Conservation (phyloP, 2,113 vertebrate genomes). For the Loxodonta africana region DNA sequence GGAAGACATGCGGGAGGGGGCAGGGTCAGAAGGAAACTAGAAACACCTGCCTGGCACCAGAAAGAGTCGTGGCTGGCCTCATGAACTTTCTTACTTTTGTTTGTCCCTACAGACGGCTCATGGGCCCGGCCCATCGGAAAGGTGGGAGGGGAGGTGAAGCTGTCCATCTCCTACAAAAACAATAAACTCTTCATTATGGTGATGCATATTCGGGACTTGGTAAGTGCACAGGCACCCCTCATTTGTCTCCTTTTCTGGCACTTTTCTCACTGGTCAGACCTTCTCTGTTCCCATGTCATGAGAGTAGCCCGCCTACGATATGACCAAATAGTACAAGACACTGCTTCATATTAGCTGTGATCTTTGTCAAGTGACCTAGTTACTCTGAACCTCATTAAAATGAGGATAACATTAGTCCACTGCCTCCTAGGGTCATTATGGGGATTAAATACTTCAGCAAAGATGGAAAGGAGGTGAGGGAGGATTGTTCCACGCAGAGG, state of each 20-base stretch:
- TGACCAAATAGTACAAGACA: not conserved
- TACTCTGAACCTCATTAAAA: not conserved
- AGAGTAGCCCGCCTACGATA: not conserved
- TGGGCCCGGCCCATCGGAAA: conserved; percentile 93
- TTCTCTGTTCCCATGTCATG: not conserved
- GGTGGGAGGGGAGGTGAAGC: conserved; percentile 95
- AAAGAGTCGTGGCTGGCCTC: not conserved
- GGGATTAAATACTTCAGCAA: not conserved
- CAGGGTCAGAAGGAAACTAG: not conserved
- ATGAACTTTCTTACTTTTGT: conserved; percentile 5
- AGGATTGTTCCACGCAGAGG: not conserved
- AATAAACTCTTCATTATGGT: conserved; percentile 99
- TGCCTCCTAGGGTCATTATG: not conserved
- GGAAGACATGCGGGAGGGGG: not conserved
- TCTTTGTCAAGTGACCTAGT: not conserved
- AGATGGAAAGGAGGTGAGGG: not conserved
- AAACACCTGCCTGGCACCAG: not conserved
- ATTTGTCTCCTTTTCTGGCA: not conserved
- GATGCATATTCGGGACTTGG: conserved; percentile 97
- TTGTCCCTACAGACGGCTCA: conserved; percentile 87
- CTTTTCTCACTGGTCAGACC: not conserved
- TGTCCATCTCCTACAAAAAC: conserved; percentile 97
- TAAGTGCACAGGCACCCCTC: conserved; percentile 83
- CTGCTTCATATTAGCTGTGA: not conserved
- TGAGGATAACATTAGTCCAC: not conserved